Evolutionary conservation across 2,113 vertebrate genomes (phyloP).

Genomic region (Mandrillus leucophaeus): DNA sequence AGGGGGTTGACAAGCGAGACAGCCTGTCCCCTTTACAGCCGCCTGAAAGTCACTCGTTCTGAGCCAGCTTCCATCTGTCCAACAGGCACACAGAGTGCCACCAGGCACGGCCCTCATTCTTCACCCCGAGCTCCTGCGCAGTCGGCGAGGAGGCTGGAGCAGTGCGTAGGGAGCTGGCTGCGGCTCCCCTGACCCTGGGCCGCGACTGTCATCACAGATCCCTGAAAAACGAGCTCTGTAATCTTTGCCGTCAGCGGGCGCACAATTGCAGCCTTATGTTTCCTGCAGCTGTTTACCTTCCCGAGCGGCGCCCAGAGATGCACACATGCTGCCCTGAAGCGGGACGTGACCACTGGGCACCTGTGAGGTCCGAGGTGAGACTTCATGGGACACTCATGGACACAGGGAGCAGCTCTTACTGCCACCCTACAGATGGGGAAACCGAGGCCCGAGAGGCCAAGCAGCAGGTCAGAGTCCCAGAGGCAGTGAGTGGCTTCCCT

Average conservation of each 20-base stretch:
- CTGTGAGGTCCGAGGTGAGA: neutral
- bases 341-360: accelerated
- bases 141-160: accelerated
- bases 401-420: neutral
- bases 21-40: conserved; percentile 64
- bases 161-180: accelerated
- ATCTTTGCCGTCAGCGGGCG: accelerated
- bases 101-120: conserved; percentile 30
- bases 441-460: accelerated
- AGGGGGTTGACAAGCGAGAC: neutral
- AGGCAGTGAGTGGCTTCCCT: neutral
- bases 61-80: neutral
- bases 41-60: neutral
- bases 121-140: conserved; percentile 11
- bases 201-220: accelerated
- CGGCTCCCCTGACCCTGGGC: neutral
- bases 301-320: accelerated
- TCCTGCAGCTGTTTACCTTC: neutral
- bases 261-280: neutral
- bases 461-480: neutral
- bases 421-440: neutral
- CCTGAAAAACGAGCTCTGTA: neutral
- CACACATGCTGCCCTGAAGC: accelerated
- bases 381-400: accelerated
- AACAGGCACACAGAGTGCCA: accelerated